These are phyloP conservation scores for Avahi laniger DNA, from an alignment of 2,797 vertebrate genomes.

Conservation along the genomic window DNA sequence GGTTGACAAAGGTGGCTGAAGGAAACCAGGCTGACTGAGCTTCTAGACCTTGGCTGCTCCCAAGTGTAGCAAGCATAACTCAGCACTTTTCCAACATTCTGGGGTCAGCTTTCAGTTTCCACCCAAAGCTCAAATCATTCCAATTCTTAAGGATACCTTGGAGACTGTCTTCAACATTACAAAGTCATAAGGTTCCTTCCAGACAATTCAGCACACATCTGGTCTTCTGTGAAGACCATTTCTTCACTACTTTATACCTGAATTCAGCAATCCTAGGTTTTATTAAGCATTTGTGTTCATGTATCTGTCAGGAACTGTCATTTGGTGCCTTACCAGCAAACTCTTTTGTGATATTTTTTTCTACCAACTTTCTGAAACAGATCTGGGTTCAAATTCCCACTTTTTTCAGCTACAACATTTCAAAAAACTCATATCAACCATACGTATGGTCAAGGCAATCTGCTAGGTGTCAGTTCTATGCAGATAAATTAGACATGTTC, in stretches of 20 bases:
- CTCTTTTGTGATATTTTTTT: not conserved
- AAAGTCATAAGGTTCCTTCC: not conserved
- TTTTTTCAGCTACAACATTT: not conserved
- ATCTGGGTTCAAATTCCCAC: not conserved
- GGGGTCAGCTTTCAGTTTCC: not conserved
- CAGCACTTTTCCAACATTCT: not conserved
- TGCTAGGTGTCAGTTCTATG: not conserved
- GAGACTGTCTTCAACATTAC: not conserved
- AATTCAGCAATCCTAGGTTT: not conserved
- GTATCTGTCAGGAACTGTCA: not conserved
- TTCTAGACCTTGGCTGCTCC: not conserved
- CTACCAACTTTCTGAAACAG: not conserved
- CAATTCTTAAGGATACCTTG: not conserved
- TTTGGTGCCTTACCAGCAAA: not conserved
- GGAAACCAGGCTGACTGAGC: not conserved
- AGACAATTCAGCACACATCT: not conserved
- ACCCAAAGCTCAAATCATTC: not conserved
- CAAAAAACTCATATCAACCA: not conserved
- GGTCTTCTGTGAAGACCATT: not conserved
- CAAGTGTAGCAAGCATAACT: accelerated
- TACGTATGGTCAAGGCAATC: not conserved
- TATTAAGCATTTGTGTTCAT: not conserved
- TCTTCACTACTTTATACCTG: not conserved
- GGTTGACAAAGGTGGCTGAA: not conserved
- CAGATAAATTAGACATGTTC: not conserved